Base-by-base conservation (phyloP, 2,113 vertebrate species). In the Astur gentilis region DNA sequence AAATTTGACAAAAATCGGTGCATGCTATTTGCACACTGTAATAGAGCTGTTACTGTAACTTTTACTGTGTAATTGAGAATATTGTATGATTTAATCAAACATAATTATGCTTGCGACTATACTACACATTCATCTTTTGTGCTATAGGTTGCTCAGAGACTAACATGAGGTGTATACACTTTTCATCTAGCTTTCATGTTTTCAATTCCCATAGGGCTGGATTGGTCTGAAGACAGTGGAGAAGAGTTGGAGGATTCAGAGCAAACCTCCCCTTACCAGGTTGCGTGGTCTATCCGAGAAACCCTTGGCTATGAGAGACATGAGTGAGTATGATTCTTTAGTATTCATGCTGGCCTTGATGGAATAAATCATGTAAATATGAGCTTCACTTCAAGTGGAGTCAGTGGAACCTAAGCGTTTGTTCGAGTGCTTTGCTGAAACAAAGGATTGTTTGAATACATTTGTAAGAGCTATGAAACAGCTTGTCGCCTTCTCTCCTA, bases 151-250 rank as follows among this genome's bases (percentile, higher is more conserved):
- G n/a, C 60, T 84, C 49, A 66, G 76, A 78, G n/a, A 42, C 47
- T 49, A 78, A 5, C 22, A 20, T 70, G 29, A 86, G 40, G 29
- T 36, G 25, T 18, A 32, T 86, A 36, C 3, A 42, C 52, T 87
- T 77, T 90, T 95, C 70, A 93, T 78, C 29, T 60, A 77, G 6
- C 12, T 87, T 91, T 70, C 10, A 16, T 52, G 21, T 94, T 97
- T 95, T 85, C 80, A 69, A 54, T 70, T 93, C 44, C 55, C 11
- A 40, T 97, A 99, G 99, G 99, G 75, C 96, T 99, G 98, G 99
- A 99, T 98, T 99, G 99, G 99, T 99, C 99, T 88, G 99, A 99
- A 97, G 99, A 99, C 96, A 99, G 99, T 83, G 98, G 98, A 91
- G 99, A 99, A 89, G 99, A 99, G 47, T 97, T 98, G 80, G 99